phyloP scores from a whole-genome alignment of 1,140 invertebrate species.

The Bombyx mandarina region DNA sequence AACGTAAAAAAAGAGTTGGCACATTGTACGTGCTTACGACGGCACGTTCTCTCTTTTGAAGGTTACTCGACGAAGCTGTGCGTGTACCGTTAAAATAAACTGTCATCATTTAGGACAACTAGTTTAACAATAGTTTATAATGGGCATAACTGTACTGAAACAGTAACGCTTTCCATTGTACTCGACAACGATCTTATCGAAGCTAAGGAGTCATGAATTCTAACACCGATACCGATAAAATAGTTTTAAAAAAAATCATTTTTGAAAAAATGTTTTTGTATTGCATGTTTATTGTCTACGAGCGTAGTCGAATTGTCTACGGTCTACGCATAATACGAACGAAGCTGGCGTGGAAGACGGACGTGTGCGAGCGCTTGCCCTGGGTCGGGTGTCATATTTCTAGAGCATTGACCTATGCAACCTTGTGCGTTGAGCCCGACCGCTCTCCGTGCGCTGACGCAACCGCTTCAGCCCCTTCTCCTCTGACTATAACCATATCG shows the following conservation, averaged over 20 bases:
- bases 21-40: constrained; percentile 61
- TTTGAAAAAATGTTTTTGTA: neutral
- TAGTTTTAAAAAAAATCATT: neutral
- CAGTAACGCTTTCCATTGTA: constrained; percentile 7
- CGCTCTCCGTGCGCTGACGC: constrained; percentile 62
- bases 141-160: constrained; percentile 10
- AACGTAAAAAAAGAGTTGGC: constrained; percentile 60
- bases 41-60: constrained; percentile 66
- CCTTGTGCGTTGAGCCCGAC: constrained; percentile 66
- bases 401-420: constrained; percentile 70
- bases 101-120: constrained; percentile 50
- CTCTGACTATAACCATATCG: constrained; percentile 38
- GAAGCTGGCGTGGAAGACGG: constrained; percentile 14
- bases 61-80: constrained; percentile 45
- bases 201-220: neutral
- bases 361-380: constrained; percentile 29
- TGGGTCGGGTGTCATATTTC: constrained; percentile 64
- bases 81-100: constrained; percentile 60
- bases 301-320: constrained; percentile 26
- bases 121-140: constrained; percentile 28
- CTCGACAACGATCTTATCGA: neutral
- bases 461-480: constrained; percentile 62
- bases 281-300: constrained; percentile 21
- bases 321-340: constrained; percentile 22
- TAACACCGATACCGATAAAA: neutral